phyloP scores from a whole-genome alignment of 92 coral and sea anemone genomes.

The Porites rus region DNA sequence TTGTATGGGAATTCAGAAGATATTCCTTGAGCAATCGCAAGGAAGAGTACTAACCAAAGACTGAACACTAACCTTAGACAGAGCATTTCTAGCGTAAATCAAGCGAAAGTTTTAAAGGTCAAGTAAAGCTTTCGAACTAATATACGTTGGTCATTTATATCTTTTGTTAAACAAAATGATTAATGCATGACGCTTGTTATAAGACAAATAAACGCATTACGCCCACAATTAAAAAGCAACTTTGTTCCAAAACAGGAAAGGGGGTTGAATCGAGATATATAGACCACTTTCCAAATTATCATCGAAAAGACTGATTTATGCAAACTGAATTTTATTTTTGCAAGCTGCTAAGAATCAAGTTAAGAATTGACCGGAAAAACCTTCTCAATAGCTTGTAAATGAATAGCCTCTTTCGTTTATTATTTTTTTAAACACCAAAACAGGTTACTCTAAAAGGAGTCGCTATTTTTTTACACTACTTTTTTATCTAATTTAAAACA shows the following conservation, averaged over 20 bases:
- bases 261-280: background rate
- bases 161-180: background rate
- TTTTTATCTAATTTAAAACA: background rate
- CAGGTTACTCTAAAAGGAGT: too few relatives aligned
- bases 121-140: background rate
- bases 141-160: slow-evolving; percentile 19
- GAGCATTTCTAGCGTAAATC: slow-evolving; percentile 2
- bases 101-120: background rate
- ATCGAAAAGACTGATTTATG: background rate
- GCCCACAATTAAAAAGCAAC: slow-evolving; percentile 8
- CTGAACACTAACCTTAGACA: background rate
- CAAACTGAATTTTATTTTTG: background rate
- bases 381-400: background rate
- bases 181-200: background rate
- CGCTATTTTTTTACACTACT: background rate
- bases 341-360: background rate
- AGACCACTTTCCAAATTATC: background rate
- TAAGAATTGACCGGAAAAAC: background rate
- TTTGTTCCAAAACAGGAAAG: slow-evolving; percentile 36
- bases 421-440: too few relatives aligned
- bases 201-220: slow-evolving; percentile 9
- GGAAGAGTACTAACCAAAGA: background rate
- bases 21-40: background rate
- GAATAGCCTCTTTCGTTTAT: background rate
- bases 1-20: background rate